A percentile compares a stretch with the other conserved stretches of the same genome.
Evolutionary conservation across 2,797 vertebrate species (phyloP).

Genomic region (Mallotus villosus): DNA sequence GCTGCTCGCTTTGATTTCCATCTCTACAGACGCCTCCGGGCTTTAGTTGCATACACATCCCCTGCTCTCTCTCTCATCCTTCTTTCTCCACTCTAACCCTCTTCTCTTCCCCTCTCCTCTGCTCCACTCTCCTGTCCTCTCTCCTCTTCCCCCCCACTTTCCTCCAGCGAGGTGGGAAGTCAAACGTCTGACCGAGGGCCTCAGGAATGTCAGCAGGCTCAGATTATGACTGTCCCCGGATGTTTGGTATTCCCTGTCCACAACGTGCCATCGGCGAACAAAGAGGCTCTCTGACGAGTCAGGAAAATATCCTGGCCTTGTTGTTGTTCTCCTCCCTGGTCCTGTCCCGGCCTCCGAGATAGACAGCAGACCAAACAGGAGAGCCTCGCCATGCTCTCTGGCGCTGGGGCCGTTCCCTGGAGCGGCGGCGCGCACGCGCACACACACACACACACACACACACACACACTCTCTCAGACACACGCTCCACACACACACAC

Average conservation of each 20-base stretch:
- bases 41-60: no score
- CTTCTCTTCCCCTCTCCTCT: constrained; percentile 16
- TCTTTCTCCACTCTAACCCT: constrained; percentile 20
- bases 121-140: constrained; percentile 6
- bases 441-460: neutral
- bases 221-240: constrained; percentile 58
- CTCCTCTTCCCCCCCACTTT: neutral
- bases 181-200: constrained; percentile 47
- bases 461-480: neutral
- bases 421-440: neutral
- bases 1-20: neutral
- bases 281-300: constrained; percentile 35
- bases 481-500: neutral
- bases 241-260: constrained; percentile 52
- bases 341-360: constrained; percentile 1
- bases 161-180: constrained; percentile 31
- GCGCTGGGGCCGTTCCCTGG: neutral
- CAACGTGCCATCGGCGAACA: constrained; percentile 47
- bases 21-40: neutral
- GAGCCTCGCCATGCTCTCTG: constrained; percentile 20
- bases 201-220: constrained; percentile 66
- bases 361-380: neutral
- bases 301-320: constrained; percentile 48
- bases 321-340: constrained; percentile 36
- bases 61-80: neutral